Evolutionary conservation across 2,113 vertebrate genomes (phyloP), one percentile per base, ranked within the genome.

Genomic region (Danio rerio): DNA sequence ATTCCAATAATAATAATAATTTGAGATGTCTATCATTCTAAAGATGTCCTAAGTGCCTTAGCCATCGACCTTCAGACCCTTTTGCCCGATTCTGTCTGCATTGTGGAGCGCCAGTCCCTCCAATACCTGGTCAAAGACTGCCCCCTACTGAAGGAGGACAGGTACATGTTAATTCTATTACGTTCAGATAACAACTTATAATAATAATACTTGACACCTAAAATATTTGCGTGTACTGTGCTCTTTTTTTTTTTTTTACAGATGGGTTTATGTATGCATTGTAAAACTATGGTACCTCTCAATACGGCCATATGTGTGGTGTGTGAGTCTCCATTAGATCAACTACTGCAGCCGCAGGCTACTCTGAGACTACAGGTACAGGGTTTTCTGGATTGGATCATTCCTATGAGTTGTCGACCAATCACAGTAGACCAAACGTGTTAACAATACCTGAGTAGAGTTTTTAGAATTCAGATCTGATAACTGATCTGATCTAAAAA

Each of bases 61-160:
- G 88, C 40, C 83, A 88, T 53, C 93, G 93, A 7, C 93, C 95
- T 0, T 92, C 94, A 1, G 96, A 99, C 68, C 96, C 97, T 0
- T 94, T 94, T 52, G 94, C 95, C 68, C 90, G 91, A 66, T 98
- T 97, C 93, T 98, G 96, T 89, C 89, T 95, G 83, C 91, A 95
- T n/a, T 98, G 97, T 89, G 97, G 96, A 1, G 92, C 91, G 43
- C 80, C 89, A 5, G 63, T 96, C 10, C 94, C 94, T 1, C 88
- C 92, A 0, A 78, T 96, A 82, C 93, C 94, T 8, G 90, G 92
- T 8, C 89, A 18, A 42, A 90, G 85, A 74, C 91, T 93, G 50
- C 92, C 94, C 59, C 89, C 94, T 77, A 92, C 95, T 4, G 94
- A 95, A 84, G 93, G 89, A 86, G 90, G 89, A 10, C 95, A 97